phyloP scores from a whole-genome alignment of 2,797 vertebrate genomes.

The Trematomus bernacchii region DNA sequence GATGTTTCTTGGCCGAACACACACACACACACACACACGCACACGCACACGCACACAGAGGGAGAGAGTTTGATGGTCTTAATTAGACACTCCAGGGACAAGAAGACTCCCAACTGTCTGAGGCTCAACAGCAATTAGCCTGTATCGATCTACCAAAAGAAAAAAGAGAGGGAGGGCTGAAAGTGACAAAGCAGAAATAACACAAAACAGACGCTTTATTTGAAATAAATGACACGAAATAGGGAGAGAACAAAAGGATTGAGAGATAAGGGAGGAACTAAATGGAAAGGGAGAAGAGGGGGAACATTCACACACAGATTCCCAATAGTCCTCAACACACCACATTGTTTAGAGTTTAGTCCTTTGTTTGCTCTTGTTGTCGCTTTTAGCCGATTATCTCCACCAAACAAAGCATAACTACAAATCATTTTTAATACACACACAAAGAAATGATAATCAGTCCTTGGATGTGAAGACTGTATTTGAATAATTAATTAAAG shows the following conservation, averaged over 20 bases:
- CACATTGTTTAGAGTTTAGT: constrained; percentile 24
- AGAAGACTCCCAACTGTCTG: constrained; percentile 48
- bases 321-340: constrained; percentile 1
- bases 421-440: constrained; percentile 2
- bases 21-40: not conserved
- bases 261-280: no score
- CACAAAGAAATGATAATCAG: not conserved
- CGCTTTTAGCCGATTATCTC: constrained; percentile 29
- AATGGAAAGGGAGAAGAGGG: not conserved
- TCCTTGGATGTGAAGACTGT: no score
- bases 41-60: not conserved
- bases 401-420: constrained; percentile 13
- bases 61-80: constrained; percentile 44
- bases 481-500: no score
- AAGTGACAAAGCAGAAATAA: constrained; percentile 14
- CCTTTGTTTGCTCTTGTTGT: constrained; percentile 18
- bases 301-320: not conserved
- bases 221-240: not conserved
- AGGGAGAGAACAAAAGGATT: not conserved
- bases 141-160: constrained; percentile 54
- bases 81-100: constrained; percentile 65
- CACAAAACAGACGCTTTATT: not conserved
- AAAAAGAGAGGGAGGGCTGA: not conserved
- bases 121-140: constrained; percentile 63
- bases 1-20: constrained; percentile 25